Evolutionary conservation across 2,888 invertebrate species (phyloP).

Genomic region (Zygothrica quintamaculata): DNA sequence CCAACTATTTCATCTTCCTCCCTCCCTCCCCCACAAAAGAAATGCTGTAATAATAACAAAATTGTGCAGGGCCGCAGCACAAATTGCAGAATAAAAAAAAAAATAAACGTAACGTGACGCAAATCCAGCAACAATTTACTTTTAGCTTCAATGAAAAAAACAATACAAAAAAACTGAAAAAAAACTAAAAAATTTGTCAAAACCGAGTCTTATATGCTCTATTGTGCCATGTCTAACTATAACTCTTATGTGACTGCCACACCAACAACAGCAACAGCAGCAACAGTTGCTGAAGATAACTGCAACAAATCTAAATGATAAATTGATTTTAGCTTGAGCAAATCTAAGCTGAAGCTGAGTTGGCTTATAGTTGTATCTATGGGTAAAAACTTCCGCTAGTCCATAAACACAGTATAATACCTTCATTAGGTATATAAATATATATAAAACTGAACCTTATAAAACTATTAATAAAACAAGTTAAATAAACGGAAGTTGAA

Average conservation of each 20-base stretch:
- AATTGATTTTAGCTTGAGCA: too few species aligned
- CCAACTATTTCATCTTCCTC: conserved; percentile 52
- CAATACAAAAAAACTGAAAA: conserved; percentile 8
- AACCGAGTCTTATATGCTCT: conserved; percentile 32
- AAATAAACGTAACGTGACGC: conserved; percentile 78
- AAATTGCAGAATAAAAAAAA: conserved; percentile 69
- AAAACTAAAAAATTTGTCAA: conserved; percentile 9
- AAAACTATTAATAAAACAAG: conserved; percentile 6
- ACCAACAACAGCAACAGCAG: too few species aligned
- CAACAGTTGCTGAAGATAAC: not conserved
- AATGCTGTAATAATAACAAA: conserved; percentile 73
- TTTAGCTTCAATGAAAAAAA: conserved; percentile 7
- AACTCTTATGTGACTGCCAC: not conserved
- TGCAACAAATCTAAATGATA: too few species aligned
- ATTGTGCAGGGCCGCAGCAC: conserved; percentile 60
- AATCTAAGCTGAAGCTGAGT: too few species aligned
- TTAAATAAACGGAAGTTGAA: conserved; percentile 19
- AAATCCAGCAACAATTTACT: conserved; percentile 51
- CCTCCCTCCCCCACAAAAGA: too few species aligned
- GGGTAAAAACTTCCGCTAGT: not conserved
- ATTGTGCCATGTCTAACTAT: not conserved
- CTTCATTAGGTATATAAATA: conserved; percentile 6
- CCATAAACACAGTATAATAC: not conserved
- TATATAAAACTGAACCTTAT: conserved; percentile 7
- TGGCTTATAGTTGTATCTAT: too few species aligned